Evolutionary conservation across 2,888 invertebrate genomes (phyloP).

Genomic region (Ormyrus rosae): DNA sequence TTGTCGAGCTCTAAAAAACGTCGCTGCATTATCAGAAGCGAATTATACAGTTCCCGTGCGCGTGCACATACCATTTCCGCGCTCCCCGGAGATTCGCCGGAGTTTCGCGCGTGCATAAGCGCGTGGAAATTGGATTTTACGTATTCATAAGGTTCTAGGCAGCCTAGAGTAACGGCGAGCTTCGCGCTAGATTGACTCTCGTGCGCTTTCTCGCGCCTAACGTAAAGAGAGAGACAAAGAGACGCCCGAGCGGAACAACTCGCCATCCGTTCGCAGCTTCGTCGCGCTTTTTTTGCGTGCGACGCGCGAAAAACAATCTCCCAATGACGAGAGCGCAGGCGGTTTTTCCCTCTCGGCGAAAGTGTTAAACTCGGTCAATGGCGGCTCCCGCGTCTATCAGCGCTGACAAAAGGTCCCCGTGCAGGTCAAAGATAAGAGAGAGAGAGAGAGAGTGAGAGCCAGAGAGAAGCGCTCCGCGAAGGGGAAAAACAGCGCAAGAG

Average conservation of each 20-base stretch:
- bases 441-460: background rate
- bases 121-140: conserved; percentile 32
- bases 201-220: background rate
- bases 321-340: no score
- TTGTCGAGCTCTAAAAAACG: no score
- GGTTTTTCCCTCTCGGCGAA: no score
- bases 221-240: background rate
- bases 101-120: background rate
- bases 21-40: no score
- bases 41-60: no score
- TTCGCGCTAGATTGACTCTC: background rate
- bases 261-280: no score
- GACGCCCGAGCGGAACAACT: background rate
- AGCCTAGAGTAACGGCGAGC: background rate
- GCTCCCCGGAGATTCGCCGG: background rate
- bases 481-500: no score
- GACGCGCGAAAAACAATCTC: no score
- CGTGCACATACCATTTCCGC: background rate
- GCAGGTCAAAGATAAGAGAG: background rate
- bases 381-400: no score
- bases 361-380: no score
- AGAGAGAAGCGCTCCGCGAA: background rate
- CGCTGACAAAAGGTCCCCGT: no score
- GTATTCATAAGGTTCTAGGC: background rate
- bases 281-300: no score